Percentiles rank a stretch among this genome's conserved stretches.
Conservation (phyloP, 2,888 invertebrate species). For the Poecilus cupreus region DNA sequence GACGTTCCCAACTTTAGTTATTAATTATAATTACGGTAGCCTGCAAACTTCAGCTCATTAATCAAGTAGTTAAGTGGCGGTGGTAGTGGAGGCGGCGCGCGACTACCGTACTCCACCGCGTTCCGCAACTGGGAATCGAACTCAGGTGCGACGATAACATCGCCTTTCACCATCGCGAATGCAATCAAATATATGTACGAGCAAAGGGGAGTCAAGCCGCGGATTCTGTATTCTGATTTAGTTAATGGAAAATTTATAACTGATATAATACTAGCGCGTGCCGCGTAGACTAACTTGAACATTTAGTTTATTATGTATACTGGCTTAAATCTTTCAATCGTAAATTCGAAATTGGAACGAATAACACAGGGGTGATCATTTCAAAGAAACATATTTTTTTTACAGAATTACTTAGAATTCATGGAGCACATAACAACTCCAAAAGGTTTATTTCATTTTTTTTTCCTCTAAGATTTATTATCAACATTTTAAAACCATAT, state of each 20-base stretch:
- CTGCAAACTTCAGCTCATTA: slow-evolving; percentile 63
- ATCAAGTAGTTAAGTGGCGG: slow-evolving; percentile 61
- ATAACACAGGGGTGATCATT: too few relatives aligned
- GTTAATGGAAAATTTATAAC: background rate
- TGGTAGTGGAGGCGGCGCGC: background rate
- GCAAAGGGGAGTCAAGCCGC: background rate
- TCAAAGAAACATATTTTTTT: too few relatives aligned
- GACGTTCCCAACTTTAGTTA: slow-evolving; percentile 62
- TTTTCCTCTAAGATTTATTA: too few relatives aligned
- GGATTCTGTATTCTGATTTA: slow-evolving; percentile 12
- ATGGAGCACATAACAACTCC: too few relatives aligned
- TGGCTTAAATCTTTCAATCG: too few relatives aligned
- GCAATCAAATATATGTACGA: slow-evolving; percentile 37
- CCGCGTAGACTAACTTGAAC: background rate
- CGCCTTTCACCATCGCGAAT: slow-evolving; percentile 61
- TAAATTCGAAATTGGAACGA: too few relatives aligned
- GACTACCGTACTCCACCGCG: background rate
- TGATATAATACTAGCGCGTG: background rate
- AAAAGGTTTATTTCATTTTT: too few relatives aligned
- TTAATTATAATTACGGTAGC: slow-evolving; percentile 64
- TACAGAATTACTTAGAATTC: too few relatives aligned
- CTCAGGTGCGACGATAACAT: slow-evolving; percentile 62
- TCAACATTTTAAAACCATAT: too few relatives aligned
- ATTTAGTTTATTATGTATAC: too few relatives aligned
- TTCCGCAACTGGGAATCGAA: slow-evolving; percentile 62